Percentiles rank a stretch among this genome's conserved stretches.
These are phyloP conservation scores for Coenonympha glycerion DNA, from an alignment of 2,888 invertebrate species.

Conservation along the genomic window DNA sequence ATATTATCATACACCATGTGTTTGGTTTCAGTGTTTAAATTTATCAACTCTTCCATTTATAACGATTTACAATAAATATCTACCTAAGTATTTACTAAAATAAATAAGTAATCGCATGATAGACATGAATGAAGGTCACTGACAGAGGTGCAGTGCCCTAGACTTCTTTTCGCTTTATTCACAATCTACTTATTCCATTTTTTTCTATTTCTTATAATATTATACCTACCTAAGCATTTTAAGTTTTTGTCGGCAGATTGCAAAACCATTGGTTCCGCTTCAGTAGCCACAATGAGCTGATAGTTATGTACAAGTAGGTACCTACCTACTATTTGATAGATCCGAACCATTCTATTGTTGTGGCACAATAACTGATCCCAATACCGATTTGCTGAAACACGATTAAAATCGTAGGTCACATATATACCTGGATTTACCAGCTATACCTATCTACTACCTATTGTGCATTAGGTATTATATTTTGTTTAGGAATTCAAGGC, in stretches of 20 bases:
- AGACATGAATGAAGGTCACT: too few species aligned
- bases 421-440: too few species aligned
- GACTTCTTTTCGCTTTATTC: not conserved
- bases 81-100: constrained; percentile 5
- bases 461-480: constrained; percentile 16
- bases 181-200: not conserved
- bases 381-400: constrained; percentile 18
- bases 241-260: constrained; percentile 25
- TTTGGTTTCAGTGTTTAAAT: too few species aligned
- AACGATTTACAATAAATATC: too few species aligned
- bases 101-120: too few species aligned
- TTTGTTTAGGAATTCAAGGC: constrained; percentile 15
- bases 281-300: constrained; percentile 32
- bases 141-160: too few species aligned
- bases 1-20: constrained; percentile 9
- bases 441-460: too few species aligned
- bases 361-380: constrained; percentile 23
- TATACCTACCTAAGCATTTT: constrained; percentile 2
- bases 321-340: constrained; percentile 21
- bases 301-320: too few species aligned
- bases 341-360: constrained; percentile 22
- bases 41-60: too few species aligned
- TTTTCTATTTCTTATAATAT: constrained; percentile 2
- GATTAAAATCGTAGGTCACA: constrained; percentile 18
- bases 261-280: constrained; percentile 44